These are phyloP conservation scores for Gorsachius goisagi DNA, from an alignment of 2,113 vertebrate species.

Conservation along the genomic window DNA sequence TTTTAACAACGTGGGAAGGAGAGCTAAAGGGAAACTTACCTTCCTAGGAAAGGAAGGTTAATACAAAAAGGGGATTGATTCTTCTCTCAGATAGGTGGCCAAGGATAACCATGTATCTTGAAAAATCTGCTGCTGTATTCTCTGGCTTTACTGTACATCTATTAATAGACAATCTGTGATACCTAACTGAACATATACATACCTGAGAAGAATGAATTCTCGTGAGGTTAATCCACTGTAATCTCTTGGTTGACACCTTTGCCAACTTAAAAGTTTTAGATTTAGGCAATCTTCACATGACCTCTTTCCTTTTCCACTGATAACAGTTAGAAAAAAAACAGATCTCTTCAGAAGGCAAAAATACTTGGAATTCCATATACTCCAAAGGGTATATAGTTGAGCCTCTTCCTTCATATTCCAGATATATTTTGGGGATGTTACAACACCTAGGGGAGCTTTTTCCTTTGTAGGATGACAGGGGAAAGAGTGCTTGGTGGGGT, in stretches of 20 bases:
- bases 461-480: not conserved
- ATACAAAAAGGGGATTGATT: not conserved
- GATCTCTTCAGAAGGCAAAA: not conserved
- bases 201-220: not conserved
- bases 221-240: slow-evolving; percentile 8
- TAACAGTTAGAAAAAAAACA: not conserved
- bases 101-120: not conserved
- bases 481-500: not conserved
- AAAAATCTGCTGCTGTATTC: not conserved
- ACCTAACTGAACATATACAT: not conserved
- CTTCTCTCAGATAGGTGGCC: not conserved
- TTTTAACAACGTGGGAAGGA: not conserved
- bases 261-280: not conserved
- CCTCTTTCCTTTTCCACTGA: not conserved
- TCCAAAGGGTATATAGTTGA: not conserved
- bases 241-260: not conserved
- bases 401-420: not conserved
- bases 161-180: not conserved
- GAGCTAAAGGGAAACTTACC: not conserved
- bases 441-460: not conserved
- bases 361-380: not conserved
- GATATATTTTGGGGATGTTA: not conserved
- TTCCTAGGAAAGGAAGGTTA: not conserved
- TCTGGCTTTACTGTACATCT: not conserved
- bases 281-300: not conserved